phyloP scores from a whole-genome alignment of 2,797 vertebrate genomes.

The Botia almorhae region DNA sequence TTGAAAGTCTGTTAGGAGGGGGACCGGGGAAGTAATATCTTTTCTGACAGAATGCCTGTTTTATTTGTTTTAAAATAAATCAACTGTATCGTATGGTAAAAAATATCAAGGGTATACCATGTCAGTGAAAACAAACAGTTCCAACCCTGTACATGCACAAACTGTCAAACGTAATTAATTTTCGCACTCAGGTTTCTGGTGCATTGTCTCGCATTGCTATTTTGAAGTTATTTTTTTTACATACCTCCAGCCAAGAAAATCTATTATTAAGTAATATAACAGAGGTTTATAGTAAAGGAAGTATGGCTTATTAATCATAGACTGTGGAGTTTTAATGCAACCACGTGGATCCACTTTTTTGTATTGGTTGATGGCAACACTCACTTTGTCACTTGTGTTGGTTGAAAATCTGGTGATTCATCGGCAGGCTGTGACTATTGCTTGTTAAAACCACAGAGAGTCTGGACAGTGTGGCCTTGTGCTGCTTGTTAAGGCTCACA shows the following conservation, averaged over 20 bases:
- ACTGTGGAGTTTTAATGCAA: not conserved
- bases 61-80: conserved; percentile 19
- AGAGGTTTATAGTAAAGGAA: not conserved
- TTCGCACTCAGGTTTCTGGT: not conserved
- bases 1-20: conserved; percentile 29
- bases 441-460: conserved; percentile 39
- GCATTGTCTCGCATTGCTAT: not conserved
- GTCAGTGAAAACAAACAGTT: conserved; percentile 16
- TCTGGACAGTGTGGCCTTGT: conserved; percentile 10
- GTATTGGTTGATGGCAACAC: conserved; percentile 13
- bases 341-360: not conserved
- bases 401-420: conserved; percentile 48
- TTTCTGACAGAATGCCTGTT: conserved; percentile 21
- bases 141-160: conserved; percentile 2
- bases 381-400: conserved; percentile 31
- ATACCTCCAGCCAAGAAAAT: not conserved
- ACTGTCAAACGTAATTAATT: conserved; percentile 29
- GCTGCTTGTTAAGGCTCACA: conserved; percentile 22
- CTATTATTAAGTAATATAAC: no score
- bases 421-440: conserved; percentile 34
- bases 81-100: conserved; percentile 30
- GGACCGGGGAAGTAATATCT: not conserved
- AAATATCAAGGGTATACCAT: conserved; percentile 16
- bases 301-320: no score
- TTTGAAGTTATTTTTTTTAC: conserved; percentile 4